phyloP scores from a whole-genome alignment of 2,113 vertebrate species.

The Antidorcas marsupialis region DNA sequence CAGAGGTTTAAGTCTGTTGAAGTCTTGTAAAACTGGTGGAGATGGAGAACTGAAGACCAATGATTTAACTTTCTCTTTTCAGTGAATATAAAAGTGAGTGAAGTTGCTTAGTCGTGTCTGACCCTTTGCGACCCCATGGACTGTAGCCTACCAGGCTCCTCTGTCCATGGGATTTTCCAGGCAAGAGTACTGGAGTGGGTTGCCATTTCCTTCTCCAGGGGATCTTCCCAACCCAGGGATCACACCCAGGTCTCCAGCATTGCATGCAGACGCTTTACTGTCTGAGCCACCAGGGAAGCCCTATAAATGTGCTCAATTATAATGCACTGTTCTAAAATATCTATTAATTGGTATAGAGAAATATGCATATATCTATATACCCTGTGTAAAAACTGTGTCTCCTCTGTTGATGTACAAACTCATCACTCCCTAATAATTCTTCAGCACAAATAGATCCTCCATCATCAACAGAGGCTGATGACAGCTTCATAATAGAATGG shows the following conservation, averaged over 20 bases:
- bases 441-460: not conserved
- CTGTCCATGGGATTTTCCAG: not conserved
- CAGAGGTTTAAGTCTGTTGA: not conserved
- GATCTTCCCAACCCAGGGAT: not conserved
- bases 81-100: not conserved
- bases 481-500: not conserved
- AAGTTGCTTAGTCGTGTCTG: rapidly evolving
- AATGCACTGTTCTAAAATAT: not conserved
- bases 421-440: not conserved
- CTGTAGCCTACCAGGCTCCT: not conserved
- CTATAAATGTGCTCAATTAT: not conserved
- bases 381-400: not conserved
- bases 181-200: not conserved
- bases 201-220: not conserved
- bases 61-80: not conserved
- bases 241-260: rapidly evolving
- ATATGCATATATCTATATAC: not conserved
- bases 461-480: not conserved
- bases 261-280: not conserved
- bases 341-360: not conserved
- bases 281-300: not conserved
- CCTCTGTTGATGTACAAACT: not conserved
- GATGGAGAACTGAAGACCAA: not conserved
- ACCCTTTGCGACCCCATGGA: not conserved
- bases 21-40: not conserved